phyloP scores from a whole-genome alignment of 2,113 vertebrate genomes.

The Marmota monax region DNA sequence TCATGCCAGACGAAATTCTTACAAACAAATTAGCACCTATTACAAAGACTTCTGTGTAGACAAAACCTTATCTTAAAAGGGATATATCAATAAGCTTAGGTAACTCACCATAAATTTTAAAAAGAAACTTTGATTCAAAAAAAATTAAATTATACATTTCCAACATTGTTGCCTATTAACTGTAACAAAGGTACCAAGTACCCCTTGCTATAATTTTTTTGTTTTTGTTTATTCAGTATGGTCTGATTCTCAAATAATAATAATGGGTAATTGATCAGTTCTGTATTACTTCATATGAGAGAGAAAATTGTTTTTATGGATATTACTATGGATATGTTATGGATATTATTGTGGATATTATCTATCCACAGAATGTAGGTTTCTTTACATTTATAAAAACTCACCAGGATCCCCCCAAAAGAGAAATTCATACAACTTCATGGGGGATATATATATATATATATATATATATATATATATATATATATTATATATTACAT shows the following conservation, averaged over 20 bases:
- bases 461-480: background rate
- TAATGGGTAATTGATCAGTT: background rate
- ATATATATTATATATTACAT: background rate
- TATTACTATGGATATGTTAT: too few relatives aligned
- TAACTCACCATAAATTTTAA: background rate
- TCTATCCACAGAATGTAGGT: background rate
- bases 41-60: background rate
- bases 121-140: background rate
- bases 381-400: background rate
- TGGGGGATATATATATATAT: background rate
- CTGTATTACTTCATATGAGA: background rate
- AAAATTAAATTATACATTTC: background rate
- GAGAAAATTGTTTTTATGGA: background rate
- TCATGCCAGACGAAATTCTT: background rate
- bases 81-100: background rate
- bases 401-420: background rate
- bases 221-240: background rate
- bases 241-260: background rate
- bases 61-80: background rate
- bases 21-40: background rate
- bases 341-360: background rate
- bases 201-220: too few relatives aligned
- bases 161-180: background rate
- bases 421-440: background rate
- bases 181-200: background rate